phyloP scores from a whole-genome alignment of 1,140 invertebrate genomes.

The Dendroctonus valens region DNA sequence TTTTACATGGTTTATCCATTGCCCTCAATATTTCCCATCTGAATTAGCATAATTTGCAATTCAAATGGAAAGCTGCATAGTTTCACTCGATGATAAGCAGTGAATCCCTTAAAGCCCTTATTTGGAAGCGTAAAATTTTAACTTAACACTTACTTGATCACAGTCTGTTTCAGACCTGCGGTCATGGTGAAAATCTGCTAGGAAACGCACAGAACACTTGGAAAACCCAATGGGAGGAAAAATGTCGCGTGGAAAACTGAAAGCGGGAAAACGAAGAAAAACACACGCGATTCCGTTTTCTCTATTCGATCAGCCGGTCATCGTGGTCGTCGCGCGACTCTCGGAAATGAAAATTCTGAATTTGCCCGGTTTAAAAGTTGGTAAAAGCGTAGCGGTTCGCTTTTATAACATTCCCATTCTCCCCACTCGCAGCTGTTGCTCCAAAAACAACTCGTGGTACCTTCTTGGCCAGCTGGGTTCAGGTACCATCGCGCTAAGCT shows the following conservation, averaged over 20 bases:
- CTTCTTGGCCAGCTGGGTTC: too few relatives aligned
- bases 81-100: too few relatives aligned
- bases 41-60: too few relatives aligned
- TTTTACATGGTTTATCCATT: too few relatives aligned
- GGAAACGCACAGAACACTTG: slow-evolving; percentile 10
- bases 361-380: slow-evolving; percentile 24
- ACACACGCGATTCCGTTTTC: slow-evolving; percentile 4
- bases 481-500: too few relatives aligned
- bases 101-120: too few relatives aligned
- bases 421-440: neutral
- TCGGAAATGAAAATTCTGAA: slow-evolving; percentile 25
- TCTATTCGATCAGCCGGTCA: slow-evolving; percentile 15
- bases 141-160: slow-evolving; percentile 42
- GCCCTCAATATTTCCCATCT: too few relatives aligned
- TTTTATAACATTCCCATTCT: slow-evolving; percentile 22
- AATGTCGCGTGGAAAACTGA: slow-evolving; percentile 1
- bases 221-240: slow-evolving; percentile 1
- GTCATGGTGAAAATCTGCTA: slow-evolving; percentile 34
- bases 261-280: slow-evolving; percentile 17
- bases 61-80: too few relatives aligned
- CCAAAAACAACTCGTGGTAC: neutral
- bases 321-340: slow-evolving; percentile 20
- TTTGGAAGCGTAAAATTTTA: too few relatives aligned
- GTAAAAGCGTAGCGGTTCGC: slow-evolving; percentile 19
- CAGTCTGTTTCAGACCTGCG: slow-evolving; percentile 44